A percentile compares a stretch with the other conserved stretches of the same genome.
These are phyloP conservation scores for Loris lydekkerianus DNA, from an alignment of 2,797 vertebrate genomes.

Conservation along the genomic window DNA sequence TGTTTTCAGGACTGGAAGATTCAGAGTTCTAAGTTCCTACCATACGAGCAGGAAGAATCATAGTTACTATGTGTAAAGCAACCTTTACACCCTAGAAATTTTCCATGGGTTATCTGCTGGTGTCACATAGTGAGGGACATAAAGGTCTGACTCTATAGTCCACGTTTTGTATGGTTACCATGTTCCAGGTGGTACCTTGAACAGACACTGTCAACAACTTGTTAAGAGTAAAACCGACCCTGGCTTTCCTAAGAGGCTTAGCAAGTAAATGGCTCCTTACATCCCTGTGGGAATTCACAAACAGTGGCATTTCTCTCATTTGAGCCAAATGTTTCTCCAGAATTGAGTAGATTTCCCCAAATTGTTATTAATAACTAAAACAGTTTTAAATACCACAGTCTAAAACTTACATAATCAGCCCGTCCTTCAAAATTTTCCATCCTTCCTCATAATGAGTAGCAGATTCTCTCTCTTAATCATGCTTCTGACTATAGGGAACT, in stretches of 20 bases:
- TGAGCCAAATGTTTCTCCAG: constrained; percentile 75
- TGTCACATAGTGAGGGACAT: constrained; percentile 47
- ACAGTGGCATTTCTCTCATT: constrained; percentile 69
- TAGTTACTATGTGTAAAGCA: not conserved
- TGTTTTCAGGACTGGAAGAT: not conserved
- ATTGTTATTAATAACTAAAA: constrained; percentile 82
- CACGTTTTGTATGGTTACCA: constrained; percentile 33
- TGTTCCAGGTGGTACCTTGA: constrained; percentile 64
- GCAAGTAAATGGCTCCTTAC: constrained; percentile 63
- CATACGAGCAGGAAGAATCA: not conserved
- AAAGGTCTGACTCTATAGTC: constrained; percentile 5
- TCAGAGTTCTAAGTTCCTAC: not conserved
- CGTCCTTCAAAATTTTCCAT: constrained; percentile 82
- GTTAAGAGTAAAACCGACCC: constrained; percentile 55
- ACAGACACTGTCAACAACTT: constrained; percentile 54
- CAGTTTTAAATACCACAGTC: constrained; percentile 63
- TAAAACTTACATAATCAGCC: constrained; percentile 78
- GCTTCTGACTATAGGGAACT: constrained; percentile 70
- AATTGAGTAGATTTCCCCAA: constrained; percentile 75
- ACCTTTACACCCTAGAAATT: constrained; percentile 49
- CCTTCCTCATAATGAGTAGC: constrained; percentile 73
- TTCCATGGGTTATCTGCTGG: constrained; percentile 41
- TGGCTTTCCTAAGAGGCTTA: constrained; percentile 74
- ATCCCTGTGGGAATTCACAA: constrained; percentile 60
- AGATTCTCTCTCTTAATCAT: constrained; percentile 77